Base-by-base conservation (phyloP, 2,113 vertebrate genomes). In the Aegotheles bennettii region DNA sequence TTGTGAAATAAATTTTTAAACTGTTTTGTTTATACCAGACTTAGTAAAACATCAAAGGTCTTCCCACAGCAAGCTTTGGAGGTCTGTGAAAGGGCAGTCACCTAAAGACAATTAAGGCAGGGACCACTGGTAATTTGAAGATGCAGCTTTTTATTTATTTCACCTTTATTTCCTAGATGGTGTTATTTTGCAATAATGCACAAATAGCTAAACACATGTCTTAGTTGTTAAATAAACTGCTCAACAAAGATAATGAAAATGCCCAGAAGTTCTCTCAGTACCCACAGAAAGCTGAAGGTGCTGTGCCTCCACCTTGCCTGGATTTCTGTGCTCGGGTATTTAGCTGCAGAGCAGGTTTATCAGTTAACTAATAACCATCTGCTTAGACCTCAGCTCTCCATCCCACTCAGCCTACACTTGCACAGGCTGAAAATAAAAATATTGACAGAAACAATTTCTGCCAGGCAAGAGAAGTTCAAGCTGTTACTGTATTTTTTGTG, bases 361-460 rank as follows among this genome's bases (percentile, higher is more conserved):
- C 73, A 65, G 63, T 38, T 81, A 9, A 5, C 69, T 89, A 89
- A 95, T 74, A 93, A 82, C 88, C 86, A 94, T 47, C 86, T 87
- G 83, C 84, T 94, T 75, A 61, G 65, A 38, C 60, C 74, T 92
- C 86, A 75, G 71, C 45, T 75, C 87, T 75, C 85, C 56, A 75
- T 54, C 86, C 64, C 64, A 47, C 47, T 36, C 84, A 82, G 76
- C 16, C 81, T 56, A 40, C 73, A 38, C 78, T 87, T 86, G 70
- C 95, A 90, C 70, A 10, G 68, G 68, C 61, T 64, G 71, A 91
- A 95, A 96, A 95, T 95, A 96, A 86, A 95, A 91, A 82, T 91
- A 93, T 73, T 90, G 94, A 95, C 95, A 85, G 94, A 76, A 95
- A 82, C 80, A 81, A 93, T 90, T 94, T 95, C 92, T 95, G 88